Conservation (phyloP, 2,113 vertebrate species). For the Centropristis striata region DNA sequence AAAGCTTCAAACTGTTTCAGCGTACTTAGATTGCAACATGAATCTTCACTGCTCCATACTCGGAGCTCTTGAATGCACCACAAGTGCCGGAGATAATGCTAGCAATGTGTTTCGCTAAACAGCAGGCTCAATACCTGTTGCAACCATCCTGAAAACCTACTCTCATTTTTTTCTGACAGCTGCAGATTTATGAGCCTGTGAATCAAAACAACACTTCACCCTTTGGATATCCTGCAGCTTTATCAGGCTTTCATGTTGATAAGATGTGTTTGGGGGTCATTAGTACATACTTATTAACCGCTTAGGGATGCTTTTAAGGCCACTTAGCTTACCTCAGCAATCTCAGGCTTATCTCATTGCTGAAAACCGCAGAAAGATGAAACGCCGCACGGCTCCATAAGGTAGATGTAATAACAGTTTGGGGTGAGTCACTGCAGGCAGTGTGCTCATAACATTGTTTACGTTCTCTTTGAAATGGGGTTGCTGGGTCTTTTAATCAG, state of each 20-base stretch:
- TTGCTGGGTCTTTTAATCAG: conserved; percentile 81
- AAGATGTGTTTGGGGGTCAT: conserved; percentile 76
- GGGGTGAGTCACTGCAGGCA: conserved; percentile 75
- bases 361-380: conserved; percentile 72
- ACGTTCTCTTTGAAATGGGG: conserved; percentile 74
- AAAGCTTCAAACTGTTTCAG: too few species aligned
- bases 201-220: conserved; percentile 55
- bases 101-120: conserved; percentile 11
- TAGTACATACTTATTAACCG: conserved; percentile 82
- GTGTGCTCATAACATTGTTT: conserved; percentile 74
- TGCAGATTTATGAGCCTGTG: conserved; percentile 53
- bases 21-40: too few species aligned
- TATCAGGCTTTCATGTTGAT: conserved; percentile 73
- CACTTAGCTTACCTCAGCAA: conserved; percentile 76
- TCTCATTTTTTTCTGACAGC: conserved; percentile 52
- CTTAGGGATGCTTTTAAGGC: conserved; percentile 76
- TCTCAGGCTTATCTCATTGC: conserved; percentile 72
- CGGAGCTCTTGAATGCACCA: too few species aligned
- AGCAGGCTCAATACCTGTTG: conserved; percentile 21
- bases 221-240: conserved; percentile 51
- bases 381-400: conserved; percentile 59
- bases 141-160: conserved; percentile 25
- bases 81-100: not conserved
- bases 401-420: conserved; percentile 77
- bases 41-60: too few species aligned